Evolutionary conservation across 2,797 vertebrate species (phyloP).

Genomic region (Oreochromis mossambicus): DNA sequence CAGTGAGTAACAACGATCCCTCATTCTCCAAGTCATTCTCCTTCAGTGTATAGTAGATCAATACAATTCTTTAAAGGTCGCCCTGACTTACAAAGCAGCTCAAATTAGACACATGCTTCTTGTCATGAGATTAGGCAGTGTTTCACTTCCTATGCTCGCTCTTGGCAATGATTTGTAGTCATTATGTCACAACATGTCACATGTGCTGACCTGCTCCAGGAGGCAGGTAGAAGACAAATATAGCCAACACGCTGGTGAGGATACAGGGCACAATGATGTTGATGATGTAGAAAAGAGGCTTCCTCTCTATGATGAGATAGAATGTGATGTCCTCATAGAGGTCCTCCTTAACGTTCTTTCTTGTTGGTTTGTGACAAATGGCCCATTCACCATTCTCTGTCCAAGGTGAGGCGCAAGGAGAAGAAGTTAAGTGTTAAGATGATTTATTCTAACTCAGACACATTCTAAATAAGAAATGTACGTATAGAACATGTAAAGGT

Average conservation of each 20-base stretch:
- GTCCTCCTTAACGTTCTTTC: conserved; percentile 78
- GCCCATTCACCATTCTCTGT: conserved; percentile 90
- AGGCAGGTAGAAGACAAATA: conserved; percentile 91
- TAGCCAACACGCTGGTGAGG: conserved; percentile 87
- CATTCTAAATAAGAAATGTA: not conserved
- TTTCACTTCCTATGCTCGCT: not conserved
- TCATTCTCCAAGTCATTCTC: not conserved
- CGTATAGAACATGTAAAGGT: not conserved
- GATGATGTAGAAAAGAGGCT: conserved; percentile 89
- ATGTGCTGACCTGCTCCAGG: conserved; percentile 84
- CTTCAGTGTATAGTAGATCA: not conserved
- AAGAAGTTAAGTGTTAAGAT: not conserved
- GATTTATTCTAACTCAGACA: not conserved
- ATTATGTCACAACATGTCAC: not conserved
- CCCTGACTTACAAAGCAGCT: not conserved
- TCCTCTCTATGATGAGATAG: conserved; percentile 88
- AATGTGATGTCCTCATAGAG: conserved; percentile 85
- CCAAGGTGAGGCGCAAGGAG: not conserved
- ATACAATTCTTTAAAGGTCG: not conserved
- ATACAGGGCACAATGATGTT: conserved; percentile 91
- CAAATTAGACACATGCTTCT: not conserved
- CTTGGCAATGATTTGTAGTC: conserved; percentile 7
- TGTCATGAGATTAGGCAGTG: not conserved
- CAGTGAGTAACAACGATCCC: accelerated
- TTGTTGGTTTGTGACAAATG: conserved; percentile 83